Conservation (phyloP, 1,140 invertebrate genomes). For the Batillaria attramentaria region DNA sequence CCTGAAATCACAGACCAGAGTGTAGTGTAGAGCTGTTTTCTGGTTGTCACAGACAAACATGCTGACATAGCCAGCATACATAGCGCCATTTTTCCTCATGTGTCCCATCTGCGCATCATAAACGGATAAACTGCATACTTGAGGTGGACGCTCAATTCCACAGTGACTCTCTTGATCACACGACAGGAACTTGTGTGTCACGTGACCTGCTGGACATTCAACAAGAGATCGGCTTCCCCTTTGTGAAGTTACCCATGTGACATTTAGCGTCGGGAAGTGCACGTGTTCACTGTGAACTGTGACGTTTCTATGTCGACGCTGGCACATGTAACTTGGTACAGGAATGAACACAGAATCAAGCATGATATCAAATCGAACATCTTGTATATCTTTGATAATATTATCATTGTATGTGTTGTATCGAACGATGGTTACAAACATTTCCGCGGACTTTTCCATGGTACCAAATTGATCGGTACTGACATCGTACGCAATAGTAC, state of each 20-base stretch:
- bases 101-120: neutral
- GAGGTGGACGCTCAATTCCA: neutral
- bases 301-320: too few relatives aligned
- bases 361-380: neutral
- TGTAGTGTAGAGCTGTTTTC: neutral
- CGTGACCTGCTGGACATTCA: neutral
- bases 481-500: neutral
- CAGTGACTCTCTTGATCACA: neutral
- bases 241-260: neutral
- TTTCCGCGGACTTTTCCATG: too few relatives aligned
- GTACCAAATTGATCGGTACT: neutral
- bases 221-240: neutral
- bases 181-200: neutral
- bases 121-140: too few relatives aligned
- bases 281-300: too few relatives aligned
- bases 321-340: too few relatives aligned
- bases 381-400: neutral
- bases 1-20: slow-evolving; percentile 26
- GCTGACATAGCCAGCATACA: too few relatives aligned
- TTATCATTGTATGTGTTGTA: neutral
- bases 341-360: too few relatives aligned
- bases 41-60: slow-evolving; percentile 1
- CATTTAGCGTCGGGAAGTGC: too few relatives aligned
- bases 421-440: too few relatives aligned
- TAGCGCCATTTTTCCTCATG: too few relatives aligned